Percentiles rank a stretch among this genome's conserved stretches.
Evolutionary conservation across 2,797 vertebrate species (phyloP).

Genomic region (Hydrolagus colliei): DNA sequence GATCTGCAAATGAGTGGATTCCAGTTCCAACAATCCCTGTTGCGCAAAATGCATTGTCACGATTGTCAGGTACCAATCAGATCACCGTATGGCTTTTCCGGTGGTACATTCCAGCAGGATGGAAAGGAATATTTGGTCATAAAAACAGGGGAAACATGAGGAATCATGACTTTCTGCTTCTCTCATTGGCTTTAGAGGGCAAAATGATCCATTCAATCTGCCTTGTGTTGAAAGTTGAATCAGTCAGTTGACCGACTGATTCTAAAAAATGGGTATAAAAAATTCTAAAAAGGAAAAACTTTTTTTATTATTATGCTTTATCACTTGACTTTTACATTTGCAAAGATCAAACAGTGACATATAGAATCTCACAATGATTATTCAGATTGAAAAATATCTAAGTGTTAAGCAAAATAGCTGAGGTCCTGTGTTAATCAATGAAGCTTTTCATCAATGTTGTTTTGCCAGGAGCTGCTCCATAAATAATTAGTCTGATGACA

Average conservation of each 20-base stretch:
- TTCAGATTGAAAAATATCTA: neutral
- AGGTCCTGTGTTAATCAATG: neutral
- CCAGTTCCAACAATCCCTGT: too few relatives aligned
- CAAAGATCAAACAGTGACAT: constrained; percentile 13
- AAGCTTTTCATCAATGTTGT: neutral
- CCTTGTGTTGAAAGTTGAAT: neutral
- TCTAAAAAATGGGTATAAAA: too few relatives aligned
- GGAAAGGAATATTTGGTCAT: too few relatives aligned
- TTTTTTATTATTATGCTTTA: constrained; percentile 5
- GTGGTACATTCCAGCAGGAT: too few relatives aligned
- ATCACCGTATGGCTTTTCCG: too few relatives aligned
- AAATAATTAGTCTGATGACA: neutral
- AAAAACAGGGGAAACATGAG: too few relatives aligned
- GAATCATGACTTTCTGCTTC: too few relatives aligned
- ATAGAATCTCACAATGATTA: constrained; percentile 7
- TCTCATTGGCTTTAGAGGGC: too few relatives aligned
- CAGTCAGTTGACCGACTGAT: neutral
- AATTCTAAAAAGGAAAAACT: neutral
- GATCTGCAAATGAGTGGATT: too few relatives aligned
- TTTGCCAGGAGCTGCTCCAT: neutral
- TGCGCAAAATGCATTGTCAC: too few relatives aligned
- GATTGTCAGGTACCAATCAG: too few relatives aligned
- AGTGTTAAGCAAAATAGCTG: neutral
- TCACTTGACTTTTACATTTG: neutral
- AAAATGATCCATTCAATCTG: neutral